Evolutionary conservation across 1,140 invertebrate species (phyloP), one percentile per base, ranked within the genome.

Genomic region (Mercenaria mercenaria): DNA sequence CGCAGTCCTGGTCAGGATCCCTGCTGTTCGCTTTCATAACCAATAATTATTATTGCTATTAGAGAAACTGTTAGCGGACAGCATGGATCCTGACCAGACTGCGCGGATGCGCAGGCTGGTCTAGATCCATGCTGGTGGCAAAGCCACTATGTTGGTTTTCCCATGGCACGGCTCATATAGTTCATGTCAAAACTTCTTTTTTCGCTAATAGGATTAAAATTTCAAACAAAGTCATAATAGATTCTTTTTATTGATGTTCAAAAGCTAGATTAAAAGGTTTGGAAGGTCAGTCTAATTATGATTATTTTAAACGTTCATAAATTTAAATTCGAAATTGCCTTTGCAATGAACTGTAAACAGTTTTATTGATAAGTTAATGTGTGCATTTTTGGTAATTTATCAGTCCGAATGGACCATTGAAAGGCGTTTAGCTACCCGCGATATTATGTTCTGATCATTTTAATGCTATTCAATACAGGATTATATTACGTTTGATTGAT

Each of bases 401-500:
- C 76, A 32, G 43, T 34, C 47, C 3, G 50, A 50, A 52, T 34
- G 29, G 29, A n/a, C 29, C 56, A 79, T 52, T 50, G 29, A 52
- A 79, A 23, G 29, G 34, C 26, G 10, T 79, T 79, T 79, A 79
- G 43, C 47, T 23, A 50, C n/a, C 23, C 43, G 47, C 13, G 34
- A 37, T 47, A 85, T 74, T 85, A 85, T 50, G 6, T 74, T 85
- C 76, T 85, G 47, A 85, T 85, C 83, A 37, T 29, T 52, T 84
- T 72, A 85, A 72, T 85, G 41, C 64, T 41, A 85, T 85, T 85
- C 43, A 74, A 74, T 74, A 34, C 20, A 29, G 64, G 83, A 85
- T 76, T 85, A 85, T 56, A 85, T 74, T 85, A 56, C 83, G 37
- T 18, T n/a, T 85, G 83, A 85, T 72, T 84, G 82, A 85, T 85